Conservation (phyloP, 2,797 vertebrate genomes). For the Semotilus atromaculatus region DNA sequence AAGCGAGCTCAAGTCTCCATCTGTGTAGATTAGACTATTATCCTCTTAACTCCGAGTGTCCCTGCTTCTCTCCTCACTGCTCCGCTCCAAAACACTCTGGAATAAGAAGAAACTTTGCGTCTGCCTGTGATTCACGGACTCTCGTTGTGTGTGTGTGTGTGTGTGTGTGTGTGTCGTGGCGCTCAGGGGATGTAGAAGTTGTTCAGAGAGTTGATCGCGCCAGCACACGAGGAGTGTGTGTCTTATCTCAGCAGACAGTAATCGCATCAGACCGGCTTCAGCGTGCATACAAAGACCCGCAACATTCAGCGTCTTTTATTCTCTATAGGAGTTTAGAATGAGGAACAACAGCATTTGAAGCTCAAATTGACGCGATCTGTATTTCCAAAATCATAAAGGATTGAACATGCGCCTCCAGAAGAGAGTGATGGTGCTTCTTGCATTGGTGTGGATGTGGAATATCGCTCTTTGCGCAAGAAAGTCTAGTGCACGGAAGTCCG, state of each 20-base stretch:
- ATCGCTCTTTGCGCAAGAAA: not conserved
- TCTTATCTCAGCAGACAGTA: slow-evolving; percentile 1
- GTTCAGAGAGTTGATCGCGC: not conserved
- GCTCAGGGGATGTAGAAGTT: not conserved
- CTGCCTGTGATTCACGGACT: not conserved
- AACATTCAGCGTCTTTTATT: not conserved
- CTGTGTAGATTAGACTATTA: slow-evolving; percentile 82
- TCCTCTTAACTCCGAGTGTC: slow-evolving; percentile 83
- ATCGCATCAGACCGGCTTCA: slow-evolving; percentile 33
- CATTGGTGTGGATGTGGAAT: slow-evolving; percentile 9
- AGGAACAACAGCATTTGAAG: not conserved
- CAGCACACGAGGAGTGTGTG: not conserved
- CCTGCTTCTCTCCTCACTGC: slow-evolving; percentile 56
- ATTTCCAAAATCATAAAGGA: not conserved
- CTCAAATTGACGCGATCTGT: not conserved
- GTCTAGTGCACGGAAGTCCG: slow-evolving; percentile 11
- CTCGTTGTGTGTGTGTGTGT: too few species aligned
- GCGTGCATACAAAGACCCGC: not conserved
- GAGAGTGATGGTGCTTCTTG: not conserved
- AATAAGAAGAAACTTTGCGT: not conserved
- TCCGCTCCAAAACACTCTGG: not conserved
- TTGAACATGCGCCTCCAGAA: slow-evolving; percentile 11
- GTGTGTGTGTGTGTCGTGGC: too few species aligned
- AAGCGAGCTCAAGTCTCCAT: slow-evolving; percentile 74
- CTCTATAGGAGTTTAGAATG: not conserved